Evolutionary conservation across 2,113 vertebrate genomes (phyloP), one percentile per base, ranked within the genome.

Genomic region (Lagopus muta): DNA sequence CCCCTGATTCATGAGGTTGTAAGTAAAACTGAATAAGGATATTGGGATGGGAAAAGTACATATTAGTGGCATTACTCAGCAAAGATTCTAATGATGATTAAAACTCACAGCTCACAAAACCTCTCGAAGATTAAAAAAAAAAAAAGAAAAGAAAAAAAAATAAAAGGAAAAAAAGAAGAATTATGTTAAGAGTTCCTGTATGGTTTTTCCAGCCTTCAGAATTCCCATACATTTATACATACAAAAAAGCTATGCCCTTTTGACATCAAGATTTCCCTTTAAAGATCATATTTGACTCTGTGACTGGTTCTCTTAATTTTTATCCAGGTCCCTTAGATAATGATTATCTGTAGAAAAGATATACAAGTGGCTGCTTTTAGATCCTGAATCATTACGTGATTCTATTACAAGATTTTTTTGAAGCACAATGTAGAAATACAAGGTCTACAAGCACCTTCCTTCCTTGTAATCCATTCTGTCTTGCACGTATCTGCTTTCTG

Each of bases 161-260:
- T 11, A 22, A 43, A 40, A 40, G 40, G 12, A 13, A 40, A 50
- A 48, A 82, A 86, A 82, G 95, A 27, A 66, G 36, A 79, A 36
- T 54, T 75, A 5, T 8, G 71, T 72, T 55, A n/a, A 25, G 24
- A 72, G 22, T 18, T 82, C 21, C 69, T 86, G 83, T 48, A 81
- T 19, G 4, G 4, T 64, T 95, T 60, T 77, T 58, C 34, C 5
- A 2, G 43, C 79, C 54, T 73, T 95, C 82, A 87, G 93, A 94
- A 67, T 92, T 70, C 24, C 64, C 48, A 82, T 72, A 83, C 54
- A 72, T 60, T 47, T 70, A 8, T 60, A 54, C 69, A n/a, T 87
- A 67, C 80, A 67, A 72, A 96, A 95, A 90, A 92, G 55, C 48
- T 94, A 77, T 94, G 70, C 84, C 32, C 83, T 92, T 94, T 93